Conservation (phyloP, 2,797 vertebrate genomes). For the Gypaetus barbatus region DNA sequence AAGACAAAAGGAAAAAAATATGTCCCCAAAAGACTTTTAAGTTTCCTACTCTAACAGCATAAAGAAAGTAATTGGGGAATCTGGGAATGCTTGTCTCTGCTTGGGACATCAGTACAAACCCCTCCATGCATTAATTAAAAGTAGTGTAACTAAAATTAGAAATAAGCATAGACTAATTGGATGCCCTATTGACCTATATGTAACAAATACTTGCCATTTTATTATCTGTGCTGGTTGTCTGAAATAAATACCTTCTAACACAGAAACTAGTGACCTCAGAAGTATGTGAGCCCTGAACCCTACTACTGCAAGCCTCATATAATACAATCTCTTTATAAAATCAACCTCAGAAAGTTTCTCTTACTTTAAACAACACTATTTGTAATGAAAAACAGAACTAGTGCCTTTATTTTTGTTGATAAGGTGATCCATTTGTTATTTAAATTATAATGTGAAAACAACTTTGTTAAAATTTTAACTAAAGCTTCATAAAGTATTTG, state of each 20-base stretch:
- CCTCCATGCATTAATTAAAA: not conserved
- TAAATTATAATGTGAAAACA: not conserved
- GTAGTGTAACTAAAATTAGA: not conserved
- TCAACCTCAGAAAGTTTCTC: not conserved
- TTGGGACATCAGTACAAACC: not conserved
- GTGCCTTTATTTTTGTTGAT: not conserved
- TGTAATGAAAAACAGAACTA: not conserved
- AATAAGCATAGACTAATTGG: not conserved
- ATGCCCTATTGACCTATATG: not conserved
- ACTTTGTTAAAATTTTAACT: not conserved
- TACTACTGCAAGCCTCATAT: not conserved
- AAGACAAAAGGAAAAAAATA: not conserved
- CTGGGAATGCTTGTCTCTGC: not conserved
- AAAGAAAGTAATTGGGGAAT: not conserved
- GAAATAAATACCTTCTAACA: not conserved
- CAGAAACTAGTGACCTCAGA: not conserved
- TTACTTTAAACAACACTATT: not conserved
- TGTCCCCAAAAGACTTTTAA: not conserved
- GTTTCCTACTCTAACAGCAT: not conserved
- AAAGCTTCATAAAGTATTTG: not conserved
- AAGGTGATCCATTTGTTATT: not conserved
- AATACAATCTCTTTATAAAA: not conserved
- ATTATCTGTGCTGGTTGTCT: not conserved
- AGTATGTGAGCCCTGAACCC: not conserved
- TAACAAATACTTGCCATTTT: not conserved